A percentile compares a stretch with the other conserved stretches of the same genome.
These are phyloP conservation scores for Antigone vipio DNA, from an alignment of 2,113 vertebrate genomes.

Conservation along the genomic window DNA sequence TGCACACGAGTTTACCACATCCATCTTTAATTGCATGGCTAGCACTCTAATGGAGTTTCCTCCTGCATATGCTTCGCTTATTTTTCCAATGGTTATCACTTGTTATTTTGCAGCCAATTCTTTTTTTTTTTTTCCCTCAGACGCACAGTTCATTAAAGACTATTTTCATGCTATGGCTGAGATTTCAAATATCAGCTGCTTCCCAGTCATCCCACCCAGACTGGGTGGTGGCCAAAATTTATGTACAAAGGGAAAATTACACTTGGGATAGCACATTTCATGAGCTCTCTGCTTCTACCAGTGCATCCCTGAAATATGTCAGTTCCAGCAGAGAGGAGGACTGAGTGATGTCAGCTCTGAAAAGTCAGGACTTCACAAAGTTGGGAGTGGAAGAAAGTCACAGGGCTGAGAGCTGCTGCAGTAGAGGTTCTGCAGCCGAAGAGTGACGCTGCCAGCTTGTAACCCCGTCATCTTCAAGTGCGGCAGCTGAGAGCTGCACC, in stretches of 20 bases:
- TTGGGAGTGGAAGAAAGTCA: background rate
- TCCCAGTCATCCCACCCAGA: conserved; percentile 10
- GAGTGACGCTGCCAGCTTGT: background rate
- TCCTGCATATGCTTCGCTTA: background rate
- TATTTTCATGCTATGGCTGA: conserved; percentile 31
- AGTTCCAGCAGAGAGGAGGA: background rate
- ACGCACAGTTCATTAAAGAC: conserved; percentile 34
- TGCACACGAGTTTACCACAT: background rate
- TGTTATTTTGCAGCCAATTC: conserved; percentile 40
- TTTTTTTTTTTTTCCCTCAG: conserved; percentile 6
- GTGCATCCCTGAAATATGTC: background rate
- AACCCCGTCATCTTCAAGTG: background rate
- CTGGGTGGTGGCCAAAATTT: conserved; percentile 38
- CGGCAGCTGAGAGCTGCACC: conserved; percentile 38
- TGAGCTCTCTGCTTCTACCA: conserved; percentile 1
- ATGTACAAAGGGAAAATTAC: conserved; percentile 19
- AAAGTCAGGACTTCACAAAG: background rate
- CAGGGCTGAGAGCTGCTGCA: background rate
- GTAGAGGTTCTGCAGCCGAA: background rate
- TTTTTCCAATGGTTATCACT: conserved; percentile 25
- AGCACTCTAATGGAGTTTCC: conserved; percentile 33
- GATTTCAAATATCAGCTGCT: conserved; percentile 47
- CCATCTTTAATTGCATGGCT: conserved; percentile 49
- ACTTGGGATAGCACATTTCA: background rate
- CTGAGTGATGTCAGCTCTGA: background rate